Conservation (phyloP, 2,113 vertebrate genomes). For the Tupaia chinensis region DNA sequence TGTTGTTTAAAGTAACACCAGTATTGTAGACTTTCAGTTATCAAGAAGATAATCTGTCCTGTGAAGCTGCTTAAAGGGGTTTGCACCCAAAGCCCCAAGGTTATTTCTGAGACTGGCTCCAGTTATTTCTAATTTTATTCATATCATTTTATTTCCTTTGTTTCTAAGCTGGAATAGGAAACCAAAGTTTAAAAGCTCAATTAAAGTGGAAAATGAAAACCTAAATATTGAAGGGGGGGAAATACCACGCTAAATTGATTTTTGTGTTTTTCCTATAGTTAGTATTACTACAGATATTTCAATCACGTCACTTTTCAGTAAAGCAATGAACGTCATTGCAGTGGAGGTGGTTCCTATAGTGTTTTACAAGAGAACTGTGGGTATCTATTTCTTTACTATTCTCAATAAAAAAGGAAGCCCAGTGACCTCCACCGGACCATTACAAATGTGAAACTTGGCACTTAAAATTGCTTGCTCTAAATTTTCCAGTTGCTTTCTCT, state of each 20-base stretch:
- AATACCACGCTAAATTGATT: conserved; percentile 74
- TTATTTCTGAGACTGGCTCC: conserved; percentile 81
- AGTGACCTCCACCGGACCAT: conserved; percentile 89
- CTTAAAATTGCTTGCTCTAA: conserved; percentile 90
- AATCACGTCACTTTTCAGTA: conserved; percentile 81
- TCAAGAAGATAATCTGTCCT: conserved; percentile 20
- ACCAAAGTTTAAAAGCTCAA: conserved; percentile 86
- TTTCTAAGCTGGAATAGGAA: conserved; percentile 86
- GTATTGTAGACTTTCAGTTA: not conserved
- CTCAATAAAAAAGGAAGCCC: conserved; percentile 86
- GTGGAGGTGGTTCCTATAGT: conserved; percentile 79
- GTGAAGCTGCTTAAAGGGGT: conserved; percentile 61
- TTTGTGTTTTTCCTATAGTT: conserved; percentile 83
- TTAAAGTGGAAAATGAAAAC: conserved; percentile 86
- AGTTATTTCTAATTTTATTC: conserved; percentile 87
- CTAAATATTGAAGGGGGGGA: conserved; percentile 86
- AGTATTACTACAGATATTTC: conserved; percentile 80
- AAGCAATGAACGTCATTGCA: conserved; percentile 72
- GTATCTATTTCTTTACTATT: conserved; percentile 86
- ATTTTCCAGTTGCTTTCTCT: conserved; percentile 91
- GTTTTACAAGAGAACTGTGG: conserved; percentile 79
- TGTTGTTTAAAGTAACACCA: not conserved
- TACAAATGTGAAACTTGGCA: conserved; percentile 91
- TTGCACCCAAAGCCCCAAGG: conserved; percentile 75
- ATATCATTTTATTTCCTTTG: conserved; percentile 88